These are phyloP conservation scores for Neofelis nebulosa DNA, from an alignment of 2,113 vertebrate genomes.

Conservation along the genomic window DNA sequence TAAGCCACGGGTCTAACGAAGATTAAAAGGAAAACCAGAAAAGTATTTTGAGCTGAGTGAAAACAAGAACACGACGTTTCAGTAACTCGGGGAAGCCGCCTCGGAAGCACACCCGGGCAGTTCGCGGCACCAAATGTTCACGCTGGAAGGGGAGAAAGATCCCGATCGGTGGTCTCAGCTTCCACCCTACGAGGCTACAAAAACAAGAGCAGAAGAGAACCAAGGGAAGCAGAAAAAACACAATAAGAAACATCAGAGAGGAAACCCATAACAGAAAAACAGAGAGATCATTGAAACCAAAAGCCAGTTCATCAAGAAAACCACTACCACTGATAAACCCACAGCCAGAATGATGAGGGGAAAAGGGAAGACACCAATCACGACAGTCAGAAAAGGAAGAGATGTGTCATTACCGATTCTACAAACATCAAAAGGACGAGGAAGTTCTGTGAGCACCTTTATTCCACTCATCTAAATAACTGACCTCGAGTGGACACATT, in stretches of 20 bases:
- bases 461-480: too few species aligned
- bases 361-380: neutral
- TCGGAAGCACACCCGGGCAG: accelerated
- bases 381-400: neutral
- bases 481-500: neutral
- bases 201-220: neutral
- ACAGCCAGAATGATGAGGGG: neutral
- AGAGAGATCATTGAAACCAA: neutral
- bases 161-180: too few species aligned
- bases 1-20: neutral
- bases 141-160: neutral
- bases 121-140: too few species aligned
- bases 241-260: neutral
- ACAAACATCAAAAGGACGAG: too few species aligned
- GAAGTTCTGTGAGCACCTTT: neutral
- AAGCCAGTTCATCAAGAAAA: neutral
- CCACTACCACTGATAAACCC: neutral
- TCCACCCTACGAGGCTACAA: neutral
- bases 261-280: neutral
- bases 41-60: neutral
- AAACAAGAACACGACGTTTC: neutral
- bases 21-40: neutral
- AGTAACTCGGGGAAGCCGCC: too few species aligned
- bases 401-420: accelerated
- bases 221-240: neutral